Percentiles rank a stretch among this genome's conserved stretches.
Conservation (phyloP, 2,113 vertebrate species). For the Prietella phreatophila region DNA sequence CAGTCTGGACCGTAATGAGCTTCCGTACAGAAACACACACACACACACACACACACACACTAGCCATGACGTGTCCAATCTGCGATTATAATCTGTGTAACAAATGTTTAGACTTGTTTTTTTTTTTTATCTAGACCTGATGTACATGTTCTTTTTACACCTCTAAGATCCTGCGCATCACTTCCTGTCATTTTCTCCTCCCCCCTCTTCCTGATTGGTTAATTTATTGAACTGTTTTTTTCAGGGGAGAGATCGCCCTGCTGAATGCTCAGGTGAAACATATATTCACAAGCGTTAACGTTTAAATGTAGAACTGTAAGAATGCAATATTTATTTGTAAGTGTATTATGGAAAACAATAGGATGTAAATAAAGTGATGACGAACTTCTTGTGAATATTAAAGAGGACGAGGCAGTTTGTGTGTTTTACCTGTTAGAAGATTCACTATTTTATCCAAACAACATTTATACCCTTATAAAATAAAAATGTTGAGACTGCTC, state of each 20-base stretch:
- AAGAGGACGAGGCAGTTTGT: conserved; percentile 57
- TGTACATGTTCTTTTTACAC: conserved; percentile 29
- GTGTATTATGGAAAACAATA: conserved; percentile 53
- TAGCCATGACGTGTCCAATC: conserved; percentile 5
- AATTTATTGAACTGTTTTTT: conserved; percentile 49
- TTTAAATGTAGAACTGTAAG: conserved; percentile 62
- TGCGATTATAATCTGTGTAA: conserved; percentile 16
- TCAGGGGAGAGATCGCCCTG: conserved; percentile 49
- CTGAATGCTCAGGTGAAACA: conserved; percentile 76
- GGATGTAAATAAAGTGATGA: conserved; percentile 75
- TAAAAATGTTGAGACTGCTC: conserved; percentile 1
- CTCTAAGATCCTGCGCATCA: neutral
- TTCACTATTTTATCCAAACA: neutral
- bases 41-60: neutral
- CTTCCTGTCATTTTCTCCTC: conserved; percentile 26
- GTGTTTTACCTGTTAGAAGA: conserved; percentile 50
- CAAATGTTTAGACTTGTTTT: neutral
- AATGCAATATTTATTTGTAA: conserved; percentile 75
- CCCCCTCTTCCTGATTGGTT: conserved; percentile 28
- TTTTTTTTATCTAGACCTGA: neutral
- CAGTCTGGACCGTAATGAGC: conserved; percentile 4
- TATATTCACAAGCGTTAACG: conserved; percentile 57
- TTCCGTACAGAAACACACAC: conserved; percentile 1
- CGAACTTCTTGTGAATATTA: conserved; percentile 72
- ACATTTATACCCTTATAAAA: conserved; percentile 1